These are phyloP conservation scores for Nesoenas mayeri DNA, from an alignment of 2,113 vertebrate genomes.

Conservation along the genomic window DNA sequence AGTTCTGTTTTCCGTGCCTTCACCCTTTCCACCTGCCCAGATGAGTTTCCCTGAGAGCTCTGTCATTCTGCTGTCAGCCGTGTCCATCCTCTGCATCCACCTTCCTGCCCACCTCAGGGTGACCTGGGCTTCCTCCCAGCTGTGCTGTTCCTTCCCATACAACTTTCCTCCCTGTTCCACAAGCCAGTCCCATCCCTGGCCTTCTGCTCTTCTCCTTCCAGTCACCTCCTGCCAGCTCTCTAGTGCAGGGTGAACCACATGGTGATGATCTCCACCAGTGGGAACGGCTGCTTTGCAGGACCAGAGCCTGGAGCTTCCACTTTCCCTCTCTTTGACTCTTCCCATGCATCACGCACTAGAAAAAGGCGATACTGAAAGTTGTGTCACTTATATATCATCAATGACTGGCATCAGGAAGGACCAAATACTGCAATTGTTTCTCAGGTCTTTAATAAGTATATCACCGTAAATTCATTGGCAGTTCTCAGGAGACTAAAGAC, in stretches of 20 bases:
- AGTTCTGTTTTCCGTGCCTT: neutral
- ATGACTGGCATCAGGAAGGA: neutral
- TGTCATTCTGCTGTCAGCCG: too few relatives aligned
- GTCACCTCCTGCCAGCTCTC: neutral
- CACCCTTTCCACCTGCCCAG: accelerated
- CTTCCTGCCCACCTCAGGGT: neutral
- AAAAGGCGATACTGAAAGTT: neutral
- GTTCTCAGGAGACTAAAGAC: neutral
- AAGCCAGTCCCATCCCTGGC: accelerated
- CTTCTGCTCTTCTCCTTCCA: neutral
- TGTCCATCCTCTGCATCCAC: accelerated
- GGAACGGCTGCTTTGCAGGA: neutral
- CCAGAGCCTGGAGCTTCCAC: neutral
- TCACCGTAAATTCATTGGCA: neutral
- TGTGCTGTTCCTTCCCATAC: neutral
- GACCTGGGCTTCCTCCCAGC: neutral
- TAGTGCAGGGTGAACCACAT: accelerated
- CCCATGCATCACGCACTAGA: too few relatives aligned
- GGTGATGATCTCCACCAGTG: neutral
- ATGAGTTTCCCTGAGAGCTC: neutral
- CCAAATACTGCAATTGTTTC: neutral
- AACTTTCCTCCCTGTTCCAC: neutral
- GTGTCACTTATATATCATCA: neutral
- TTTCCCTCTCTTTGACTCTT: neutral
- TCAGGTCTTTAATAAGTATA: neutral